Evolutionary conservation across 2,797 vertebrate genomes (phyloP), one percentile per base, ranked within the genome.

Genomic region (Loriculus beryllinus): DNA sequence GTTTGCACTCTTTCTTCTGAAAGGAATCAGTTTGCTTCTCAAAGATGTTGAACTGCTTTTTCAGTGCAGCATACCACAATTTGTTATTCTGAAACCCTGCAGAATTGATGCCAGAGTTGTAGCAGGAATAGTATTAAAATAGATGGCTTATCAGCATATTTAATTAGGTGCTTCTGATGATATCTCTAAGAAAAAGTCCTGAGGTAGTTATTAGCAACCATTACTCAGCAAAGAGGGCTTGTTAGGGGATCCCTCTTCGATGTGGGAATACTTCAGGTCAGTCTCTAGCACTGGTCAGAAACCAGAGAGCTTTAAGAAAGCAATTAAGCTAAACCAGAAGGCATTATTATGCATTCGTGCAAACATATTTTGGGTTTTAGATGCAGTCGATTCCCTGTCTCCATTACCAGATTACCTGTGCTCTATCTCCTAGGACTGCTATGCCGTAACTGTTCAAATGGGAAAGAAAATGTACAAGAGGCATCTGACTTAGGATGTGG

Each of bases 81-180:
- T 92, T 70, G 37, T 78, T 68, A 84, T 90, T 45, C 67, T 80
- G 60, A 60, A 69, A 52, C 25, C 40, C 26, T 82, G 39, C 49
- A 80, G n/a, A 96, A 65, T 59, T 95, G 59, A 51, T 95, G 82
- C 93, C 75, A 90, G 49, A 92, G 51, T 82, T 92, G 49, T 78
- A 37, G 90, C 51, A 83, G 81, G 79, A 93, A 93, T 95, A 86
- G n/a, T 48, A 92, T 72, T 85, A 65, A 86, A 72, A 29, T 40
- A 75, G 49, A 49, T 64, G 20, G 48, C 67, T 92, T 96, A 93
- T 86, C 51, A 74, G 57, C 70, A 52, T 93, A 8, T 93, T 95
- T 95, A 86, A 68, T 86, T 64, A 77, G 33, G 21, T 28, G 29
- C 74, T 80, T 84, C 80, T 90, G 52, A 56, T 77, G 77, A 71